Conservation (phyloP, 92 coral and sea anemone genomes). For the Parazoanthus atlanticus region DNA sequence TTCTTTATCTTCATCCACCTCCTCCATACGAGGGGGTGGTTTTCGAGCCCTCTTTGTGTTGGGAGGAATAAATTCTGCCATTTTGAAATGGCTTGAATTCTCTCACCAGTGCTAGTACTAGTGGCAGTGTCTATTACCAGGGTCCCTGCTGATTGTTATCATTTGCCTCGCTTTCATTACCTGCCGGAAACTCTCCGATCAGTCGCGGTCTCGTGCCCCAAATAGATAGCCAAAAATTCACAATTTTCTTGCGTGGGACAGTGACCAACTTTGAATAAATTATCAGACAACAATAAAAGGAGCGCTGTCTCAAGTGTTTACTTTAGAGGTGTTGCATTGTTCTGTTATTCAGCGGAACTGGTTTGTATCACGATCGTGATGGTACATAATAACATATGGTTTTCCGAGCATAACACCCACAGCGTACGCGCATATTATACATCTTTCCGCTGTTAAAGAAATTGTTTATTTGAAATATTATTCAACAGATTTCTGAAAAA, state of each 20-base stretch:
- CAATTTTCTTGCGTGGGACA: neutral
- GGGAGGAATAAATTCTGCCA: slow-evolving; percentile 29
- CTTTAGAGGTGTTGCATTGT: too few species aligned
- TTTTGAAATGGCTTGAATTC: neutral
- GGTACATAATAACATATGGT: too few species aligned
- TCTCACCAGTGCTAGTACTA: neutral
- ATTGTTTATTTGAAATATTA: too few species aligned
- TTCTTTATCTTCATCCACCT: slow-evolving; percentile 31
- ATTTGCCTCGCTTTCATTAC: slow-evolving; percentile 30
- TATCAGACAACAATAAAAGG: neutral
- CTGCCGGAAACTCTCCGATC: slow-evolving; percentile 20
- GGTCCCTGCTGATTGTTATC: slow-evolving; percentile 5
- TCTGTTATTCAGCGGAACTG: too few species aligned
- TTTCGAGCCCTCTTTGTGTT: slow-evolving; percentile 19
- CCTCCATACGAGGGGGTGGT: neutral
- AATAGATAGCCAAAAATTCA: neutral
- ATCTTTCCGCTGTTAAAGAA: too few species aligned
- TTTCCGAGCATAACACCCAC: too few species aligned
- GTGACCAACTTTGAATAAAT: neutral
- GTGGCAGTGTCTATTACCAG: neutral
- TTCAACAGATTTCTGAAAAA: too few species aligned
- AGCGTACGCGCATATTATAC: too few species aligned
- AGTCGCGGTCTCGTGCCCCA: neutral
- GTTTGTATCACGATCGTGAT: too few species aligned
- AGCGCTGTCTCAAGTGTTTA: too few species aligned